Evolutionary conservation across 2,888 invertebrate species (phyloP), one percentile per base, ranked within the genome.

Genomic region (Eremobia ochroleuca): DNA sequence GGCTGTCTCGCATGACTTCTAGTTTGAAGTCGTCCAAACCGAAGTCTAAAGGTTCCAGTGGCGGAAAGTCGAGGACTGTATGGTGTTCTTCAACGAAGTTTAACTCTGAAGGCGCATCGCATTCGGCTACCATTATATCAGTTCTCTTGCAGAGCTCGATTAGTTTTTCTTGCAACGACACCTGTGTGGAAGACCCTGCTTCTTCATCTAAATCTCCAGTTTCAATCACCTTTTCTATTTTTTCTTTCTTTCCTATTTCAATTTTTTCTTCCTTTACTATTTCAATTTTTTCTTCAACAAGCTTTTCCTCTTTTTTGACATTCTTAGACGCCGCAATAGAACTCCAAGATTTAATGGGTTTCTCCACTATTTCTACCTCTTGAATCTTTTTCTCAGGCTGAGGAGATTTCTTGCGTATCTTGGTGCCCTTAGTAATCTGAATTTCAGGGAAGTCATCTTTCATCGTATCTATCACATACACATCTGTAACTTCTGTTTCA

Each of bases 321-420:
- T 75, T 93, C 87, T 94, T 95, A 31, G 93, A 91, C 4, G 97
- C 96, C 61, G 97, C 97, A 84, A 97, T 95, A 66, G 96, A 96
- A 89, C 97, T 97, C 97, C 97, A 97, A 25, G 97, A 97, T 91
- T 96, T 96, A 43, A 94, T 92, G 5, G 93, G 94, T 83, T 93
- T 93, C 40, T 94, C 94, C 49, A 88, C 78, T 28, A 90, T 77
- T 77, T 87, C 85, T 5, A 88, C 76, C 68, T 93, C 93, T 80
- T 88, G 87, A 68, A 25, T 73, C 70, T 88, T 82, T 89, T 91
- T 91, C 21, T 93, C 77, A 6, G 93, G 91, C 66, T 94, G 94
- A 15, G 95, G 94, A 5, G 96, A 95, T 82, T 93, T 95, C 82
- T 95, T 96, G 2, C 93, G 93, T 13, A 91, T 76, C 88, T 96